Evolutionary conservation across 1,140 invertebrate species (phyloP), one percentile per base, ranked within the genome.

Genomic region (Atta cephalotes): DNA sequence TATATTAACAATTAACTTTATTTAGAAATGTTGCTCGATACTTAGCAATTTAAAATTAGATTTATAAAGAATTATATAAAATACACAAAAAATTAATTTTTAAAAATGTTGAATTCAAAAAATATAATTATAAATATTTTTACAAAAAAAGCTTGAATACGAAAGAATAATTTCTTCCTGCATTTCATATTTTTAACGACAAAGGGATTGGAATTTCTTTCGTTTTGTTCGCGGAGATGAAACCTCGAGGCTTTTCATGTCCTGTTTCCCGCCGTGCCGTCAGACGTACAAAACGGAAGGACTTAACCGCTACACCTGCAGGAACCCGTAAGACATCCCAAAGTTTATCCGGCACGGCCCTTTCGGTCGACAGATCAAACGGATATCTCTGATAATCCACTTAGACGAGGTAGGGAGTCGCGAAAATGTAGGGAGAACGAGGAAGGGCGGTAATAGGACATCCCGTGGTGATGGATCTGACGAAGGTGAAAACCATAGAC

Each of bases 371-470:
- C 81, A 91, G 90, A 91, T 91, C 90, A 91, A 91, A 91, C 91
- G 90, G 90, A 92, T 92, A 91, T 92, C 91, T 90, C 76, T 88
- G 90, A 90, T 92, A 92, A 90, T 90, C 89, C 91, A 91, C 85
- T 91, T 92, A 91, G 77, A 49, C 71, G 85, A 80, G 86, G 78
- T 81, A 65, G 79, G 85, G 79, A 87, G 76, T 85, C 86, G 80
- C 86, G 77, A 56, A 72, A 79, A 68, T 66, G 84, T 63, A 39
- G 25, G 60, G 49, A 51, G 66, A 53, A 60, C 56, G 80, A 84
- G 58, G 81, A 68, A 63, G 86, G 87, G 85, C 71, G 81, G 85
- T 89, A 91, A 91, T 92, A 89, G 84, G 79, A 85, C 84, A 78
- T 88, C 88, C 88, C 87, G 78, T 65, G 31, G 76, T 71, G 86